Conservation (phyloP, 2,797 vertebrate genomes). For the Galaxias olidus region DNA sequence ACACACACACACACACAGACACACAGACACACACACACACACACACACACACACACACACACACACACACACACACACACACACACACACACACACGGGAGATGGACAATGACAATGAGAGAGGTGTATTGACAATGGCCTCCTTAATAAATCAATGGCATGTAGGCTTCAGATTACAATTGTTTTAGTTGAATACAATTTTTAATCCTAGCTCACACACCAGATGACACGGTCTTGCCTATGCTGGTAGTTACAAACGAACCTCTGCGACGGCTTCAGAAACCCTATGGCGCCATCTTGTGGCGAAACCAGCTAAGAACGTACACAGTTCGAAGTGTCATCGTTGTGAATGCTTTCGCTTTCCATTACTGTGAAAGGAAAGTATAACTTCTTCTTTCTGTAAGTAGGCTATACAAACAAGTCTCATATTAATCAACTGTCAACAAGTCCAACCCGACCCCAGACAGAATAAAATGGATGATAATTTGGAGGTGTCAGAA, state of each 20-base stretch:
- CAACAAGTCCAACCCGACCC: not conserved
- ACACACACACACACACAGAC: slow-evolving; percentile 14
- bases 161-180: too few relatives aligned
- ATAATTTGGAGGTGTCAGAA: not conserved
- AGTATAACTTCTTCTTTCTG: not conserved
- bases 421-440: not conserved
- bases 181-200: too few relatives aligned
- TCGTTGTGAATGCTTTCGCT: not conserved
- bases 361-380: not conserved
- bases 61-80: not conserved
- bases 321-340: not conserved
- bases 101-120: too few relatives aligned
- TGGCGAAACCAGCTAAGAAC: not conserved
- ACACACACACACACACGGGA: not conserved
- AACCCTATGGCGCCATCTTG: not conserved
- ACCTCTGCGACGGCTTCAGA: too few relatives aligned
- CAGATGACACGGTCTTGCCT: too few relatives aligned
- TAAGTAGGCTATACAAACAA: not conserved
- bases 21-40: slow-evolving; percentile 1
- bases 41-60: slow-evolving; percentile 4
- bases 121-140: too few relatives aligned
- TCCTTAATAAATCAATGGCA: too few relatives aligned
- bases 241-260: too few relatives aligned
- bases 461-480: too few relatives aligned
- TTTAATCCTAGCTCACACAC: too few relatives aligned